phyloP scores from a whole-genome alignment of 1,140 invertebrate genomes.

The Aphaenogaster floridana region DNA sequence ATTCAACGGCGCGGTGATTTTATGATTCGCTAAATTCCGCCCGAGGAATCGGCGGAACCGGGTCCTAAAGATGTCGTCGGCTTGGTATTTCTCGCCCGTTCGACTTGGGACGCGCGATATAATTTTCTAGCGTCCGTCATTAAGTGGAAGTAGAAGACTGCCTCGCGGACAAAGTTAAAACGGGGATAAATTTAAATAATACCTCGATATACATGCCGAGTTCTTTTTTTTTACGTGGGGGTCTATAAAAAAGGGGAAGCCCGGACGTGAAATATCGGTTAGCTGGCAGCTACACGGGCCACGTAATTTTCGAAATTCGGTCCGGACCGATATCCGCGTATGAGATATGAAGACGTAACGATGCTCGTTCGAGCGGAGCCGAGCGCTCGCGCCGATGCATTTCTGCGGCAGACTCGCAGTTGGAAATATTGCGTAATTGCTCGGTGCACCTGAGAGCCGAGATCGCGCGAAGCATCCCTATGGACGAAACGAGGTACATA shows the following conservation, averaged over 20 bases:
- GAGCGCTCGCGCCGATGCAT: constrained; percentile 30
- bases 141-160: constrained; percentile 33
- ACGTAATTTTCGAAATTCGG: constrained; percentile 61
- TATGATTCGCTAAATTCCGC: constrained; percentile 61
- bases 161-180: constrained; percentile 30
- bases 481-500: constrained; percentile 70
- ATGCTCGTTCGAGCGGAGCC: constrained; percentile 24
- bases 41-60: constrained; percentile 56
- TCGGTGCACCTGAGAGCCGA: constrained; percentile 41
- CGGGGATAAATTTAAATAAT: constrained; percentile 58
- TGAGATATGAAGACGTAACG: constrained; percentile 73
- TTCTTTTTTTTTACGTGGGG: background rate
- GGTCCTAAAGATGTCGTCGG: constrained; percentile 50
- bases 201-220: constrained; percentile 48
- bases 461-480: constrained; percentile 41
- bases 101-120: constrained; percentile 23
- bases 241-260: constrained; percentile 44
- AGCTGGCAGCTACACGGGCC: constrained; percentile 50
- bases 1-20: constrained; percentile 62
- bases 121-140: constrained; percentile 46
- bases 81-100: constrained; percentile 44
- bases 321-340: constrained; percentile 50
- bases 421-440: constrained; percentile 80
- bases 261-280: constrained; percentile 50
- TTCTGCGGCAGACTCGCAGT: constrained; percentile 56